A percentile compares a stretch with the other conserved stretches of the same genome.
phyloP scores from a whole-genome alignment of 2,113 vertebrate genomes.

The Mustela lutreola region DNA sequence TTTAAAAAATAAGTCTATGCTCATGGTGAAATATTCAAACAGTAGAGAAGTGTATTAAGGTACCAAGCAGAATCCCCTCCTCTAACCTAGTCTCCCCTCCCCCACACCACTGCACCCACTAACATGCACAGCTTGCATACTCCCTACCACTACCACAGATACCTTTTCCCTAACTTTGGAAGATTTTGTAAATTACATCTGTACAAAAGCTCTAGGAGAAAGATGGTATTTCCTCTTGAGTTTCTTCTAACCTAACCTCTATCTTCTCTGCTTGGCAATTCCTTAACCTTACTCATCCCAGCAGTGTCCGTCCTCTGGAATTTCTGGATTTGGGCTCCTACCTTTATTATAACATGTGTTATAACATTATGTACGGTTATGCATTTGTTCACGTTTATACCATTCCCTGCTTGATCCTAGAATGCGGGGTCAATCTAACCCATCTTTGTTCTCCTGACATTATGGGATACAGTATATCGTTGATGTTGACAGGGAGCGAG shows the following conservation, averaged over 20 bases:
- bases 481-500: background rate
- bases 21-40: background rate
- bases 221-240: background rate
- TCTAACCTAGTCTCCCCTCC: background rate
- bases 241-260: background rate
- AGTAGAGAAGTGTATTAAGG: background rate
- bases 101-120: background rate
- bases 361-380: too few relatives aligned
- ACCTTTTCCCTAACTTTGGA: background rate
- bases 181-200: background rate
- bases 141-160: background rate
- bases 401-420: background rate
- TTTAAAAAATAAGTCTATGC: background rate
- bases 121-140: too few relatives aligned
- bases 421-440: background rate
- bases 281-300: background rate
- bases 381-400: background rate
- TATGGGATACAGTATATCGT: fast-evolving
- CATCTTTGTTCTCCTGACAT: background rate
- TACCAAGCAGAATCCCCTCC: background rate
- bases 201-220: background rate
- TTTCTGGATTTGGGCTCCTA: background rate
- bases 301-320: background rate
- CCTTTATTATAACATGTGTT: background rate
- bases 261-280: background rate